A percentile compares a stretch with the other conserved stretches of the same genome.
Evolutionary conservation across 2,888 invertebrate species (phyloP).

Genomic region (Diaprepes abbreviatus): DNA sequence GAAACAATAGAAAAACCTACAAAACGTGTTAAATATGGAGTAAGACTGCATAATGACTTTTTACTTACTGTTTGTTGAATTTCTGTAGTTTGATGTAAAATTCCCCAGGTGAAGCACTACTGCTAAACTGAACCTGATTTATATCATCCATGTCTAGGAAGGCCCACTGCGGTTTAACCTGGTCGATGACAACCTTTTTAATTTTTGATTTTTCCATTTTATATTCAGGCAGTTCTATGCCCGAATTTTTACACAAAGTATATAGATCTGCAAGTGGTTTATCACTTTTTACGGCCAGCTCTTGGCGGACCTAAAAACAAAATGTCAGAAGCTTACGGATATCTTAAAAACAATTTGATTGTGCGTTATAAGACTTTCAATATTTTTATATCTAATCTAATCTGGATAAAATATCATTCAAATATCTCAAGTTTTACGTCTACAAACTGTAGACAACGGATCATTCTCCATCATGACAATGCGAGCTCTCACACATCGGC

Average conservation of each 20-base stretch:
- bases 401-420: no score
- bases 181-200: slow-evolving; percentile 46
- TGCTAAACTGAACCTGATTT: slow-evolving; percentile 67
- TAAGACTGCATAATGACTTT: no score
- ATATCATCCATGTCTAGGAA: slow-evolving; percentile 67
- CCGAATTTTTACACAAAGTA: slow-evolving; percentile 67
- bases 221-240: slow-evolving; percentile 60
- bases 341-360: no score
- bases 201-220: slow-evolving; percentile 36
- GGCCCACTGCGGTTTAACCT: slow-evolving; percentile 68
- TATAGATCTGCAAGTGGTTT: slow-evolving; percentile 65
- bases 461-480: no score
- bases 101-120: slow-evolving; percentile 67
- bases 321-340: no score
- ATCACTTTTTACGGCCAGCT: slow-evolving; percentile 23
- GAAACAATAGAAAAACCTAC: no score
- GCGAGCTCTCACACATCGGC: no score
- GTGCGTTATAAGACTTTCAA: no score
- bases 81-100: slow-evolving; percentile 71
- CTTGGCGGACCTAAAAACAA: slow-evolving; percentile 29
- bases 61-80: slow-evolving; percentile 65
- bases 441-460: no score
- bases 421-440: no score
- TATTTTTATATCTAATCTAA: no score
- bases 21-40: no score